A percentile compares a stretch with the other conserved stretches of the same genome.
Conservation (phyloP, 1,140 invertebrate genomes). For the Caerostris extrusa region DNA sequence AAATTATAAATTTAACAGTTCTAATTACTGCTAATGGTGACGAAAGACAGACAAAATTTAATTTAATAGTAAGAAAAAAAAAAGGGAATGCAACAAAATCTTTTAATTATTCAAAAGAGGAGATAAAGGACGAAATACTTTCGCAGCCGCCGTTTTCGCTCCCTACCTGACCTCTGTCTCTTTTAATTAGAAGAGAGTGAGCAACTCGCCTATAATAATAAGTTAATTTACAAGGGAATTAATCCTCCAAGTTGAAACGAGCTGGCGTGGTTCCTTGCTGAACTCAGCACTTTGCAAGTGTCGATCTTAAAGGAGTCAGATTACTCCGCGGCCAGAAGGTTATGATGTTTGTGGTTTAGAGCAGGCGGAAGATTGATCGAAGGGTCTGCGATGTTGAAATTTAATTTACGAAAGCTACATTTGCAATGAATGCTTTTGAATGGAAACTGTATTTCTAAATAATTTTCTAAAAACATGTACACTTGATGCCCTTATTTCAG, state of each 20-base stretch:
- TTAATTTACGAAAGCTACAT: too few relatives aligned
- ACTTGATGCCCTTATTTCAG: background rate
- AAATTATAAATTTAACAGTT: too few relatives aligned
- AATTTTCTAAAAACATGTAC: background rate
- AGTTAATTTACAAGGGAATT: conserved; percentile 5
- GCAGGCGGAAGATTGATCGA: too few relatives aligned
- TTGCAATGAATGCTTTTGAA: too few relatives aligned
- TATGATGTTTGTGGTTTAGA: too few relatives aligned
- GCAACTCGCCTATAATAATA: conserved; percentile 42
- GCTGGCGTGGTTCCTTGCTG: too few relatives aligned
- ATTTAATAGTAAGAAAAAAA: background rate
- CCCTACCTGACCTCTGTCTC: conserved; percentile 1
- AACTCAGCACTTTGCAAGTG: background rate
- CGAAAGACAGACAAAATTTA: too few relatives aligned
- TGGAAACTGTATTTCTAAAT: too few relatives aligned
- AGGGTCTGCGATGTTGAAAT: too few relatives aligned
- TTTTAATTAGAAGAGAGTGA: background rate
- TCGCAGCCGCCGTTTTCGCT: background rate
- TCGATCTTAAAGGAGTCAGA: background rate
- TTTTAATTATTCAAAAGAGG: conserved; percentile 10
- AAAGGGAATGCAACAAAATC: background rate
- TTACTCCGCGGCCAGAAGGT: too few relatives aligned
- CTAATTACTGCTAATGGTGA: too few relatives aligned
- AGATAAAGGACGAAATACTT: background rate
- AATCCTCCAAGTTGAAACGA: background rate